phyloP scores from a whole-genome alignment of 2,888 invertebrate genomes.

The Acronicta aceris region DNA sequence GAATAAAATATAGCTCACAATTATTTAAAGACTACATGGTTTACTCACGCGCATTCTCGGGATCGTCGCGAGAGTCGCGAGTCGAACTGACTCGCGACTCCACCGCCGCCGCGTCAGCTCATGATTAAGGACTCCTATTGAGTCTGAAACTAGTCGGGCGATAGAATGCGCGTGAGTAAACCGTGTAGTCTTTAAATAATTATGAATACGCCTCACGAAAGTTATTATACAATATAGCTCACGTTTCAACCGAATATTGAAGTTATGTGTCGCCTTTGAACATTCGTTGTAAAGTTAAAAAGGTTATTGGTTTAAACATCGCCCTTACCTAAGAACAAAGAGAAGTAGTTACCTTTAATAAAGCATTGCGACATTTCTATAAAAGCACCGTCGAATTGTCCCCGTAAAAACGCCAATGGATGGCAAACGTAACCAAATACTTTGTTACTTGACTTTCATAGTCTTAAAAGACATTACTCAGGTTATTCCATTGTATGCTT shows the following conservation, averaged over 20 bases:
- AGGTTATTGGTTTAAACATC: constrained; percentile 13
- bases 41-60: no score
- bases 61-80: no score
- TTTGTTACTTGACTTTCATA: constrained; percentile 21
- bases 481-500: constrained; percentile 30
- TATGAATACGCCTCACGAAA: no score
- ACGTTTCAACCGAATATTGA: constrained; percentile 14
- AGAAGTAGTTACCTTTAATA: not conserved
- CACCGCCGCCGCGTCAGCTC: no score
- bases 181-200: no score
- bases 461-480: constrained; percentile 20
- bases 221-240: no score
- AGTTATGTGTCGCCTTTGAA: constrained; percentile 5
- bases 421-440: constrained; percentile 29
- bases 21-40: no score
- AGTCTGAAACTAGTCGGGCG: no score
- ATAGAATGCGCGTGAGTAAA: no score
- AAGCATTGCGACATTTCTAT: constrained; percentile 10
- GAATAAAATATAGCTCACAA: no score
- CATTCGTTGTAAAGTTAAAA: constrained; percentile 6
- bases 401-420: constrained; percentile 17
- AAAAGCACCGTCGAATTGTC: constrained; percentile 4
- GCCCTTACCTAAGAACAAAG: not conserved
- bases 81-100: no score
- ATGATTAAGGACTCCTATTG: no score